Evolutionary conservation across 2,797 vertebrate genomes (phyloP).

Genomic region (Cheirogaleus major): DNA sequence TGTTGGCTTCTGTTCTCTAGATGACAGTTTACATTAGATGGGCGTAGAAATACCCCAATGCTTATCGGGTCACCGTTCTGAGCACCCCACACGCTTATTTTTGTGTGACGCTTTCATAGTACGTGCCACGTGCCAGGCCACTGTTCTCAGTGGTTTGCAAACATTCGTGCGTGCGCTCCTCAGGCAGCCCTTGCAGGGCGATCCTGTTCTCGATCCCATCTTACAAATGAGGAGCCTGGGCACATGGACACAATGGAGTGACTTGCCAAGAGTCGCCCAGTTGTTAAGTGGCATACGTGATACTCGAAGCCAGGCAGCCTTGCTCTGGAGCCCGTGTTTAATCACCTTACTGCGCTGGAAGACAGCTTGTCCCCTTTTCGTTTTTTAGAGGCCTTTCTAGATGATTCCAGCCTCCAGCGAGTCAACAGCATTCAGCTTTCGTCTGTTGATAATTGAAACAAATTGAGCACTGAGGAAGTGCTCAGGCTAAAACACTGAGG

Average conservation of each 20-base stretch:
- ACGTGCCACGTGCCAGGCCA: not conserved
- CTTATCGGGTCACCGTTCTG: not conserved
- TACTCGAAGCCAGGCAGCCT: not conserved
- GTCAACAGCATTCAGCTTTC: not conserved
- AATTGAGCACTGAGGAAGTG: not conserved
- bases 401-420: not conserved
- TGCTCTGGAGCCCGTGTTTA: not conserved
- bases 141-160: not conserved
- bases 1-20: constrained; percentile 9
- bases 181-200: not conserved
- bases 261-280: not conserved
- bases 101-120: not conserved
- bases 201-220: not conserved
- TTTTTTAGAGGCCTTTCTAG: not conserved
- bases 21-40: not conserved
- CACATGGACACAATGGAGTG: not conserved
- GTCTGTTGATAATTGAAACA: constrained; percentile 2
- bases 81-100: not conserved
- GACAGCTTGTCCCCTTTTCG: not conserved
- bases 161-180: not conserved
- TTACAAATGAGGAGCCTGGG: not conserved
- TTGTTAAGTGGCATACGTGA: not conserved
- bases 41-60: not conserved
- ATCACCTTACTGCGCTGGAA: not conserved
- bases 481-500: not conserved